These are phyloP conservation scores for Diadumene lineata DNA, from an alignment of 92 coral and sea anemone genomes.

Conservation along the genomic window DNA sequence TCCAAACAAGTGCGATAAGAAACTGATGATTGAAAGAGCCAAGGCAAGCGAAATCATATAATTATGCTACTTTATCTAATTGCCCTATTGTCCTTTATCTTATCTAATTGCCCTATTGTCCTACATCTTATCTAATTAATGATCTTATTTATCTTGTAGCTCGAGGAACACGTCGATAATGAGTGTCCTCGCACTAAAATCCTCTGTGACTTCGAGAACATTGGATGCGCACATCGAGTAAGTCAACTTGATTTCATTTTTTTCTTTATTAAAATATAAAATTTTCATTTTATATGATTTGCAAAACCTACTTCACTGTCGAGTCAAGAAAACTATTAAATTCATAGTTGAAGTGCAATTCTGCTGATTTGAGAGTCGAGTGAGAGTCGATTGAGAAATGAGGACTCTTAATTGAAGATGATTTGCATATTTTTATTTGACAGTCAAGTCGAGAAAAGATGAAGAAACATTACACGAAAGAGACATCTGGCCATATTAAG, in stretches of 20 bases:
- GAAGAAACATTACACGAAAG: slow-evolving; percentile 39
- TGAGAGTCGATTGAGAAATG: not conserved
- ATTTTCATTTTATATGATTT: too few species aligned
- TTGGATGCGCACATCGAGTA: slow-evolving; percentile 60
- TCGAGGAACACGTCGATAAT: slow-evolving; percentile 41
- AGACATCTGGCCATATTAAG: slow-evolving; percentile 40
- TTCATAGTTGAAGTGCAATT: not conserved
- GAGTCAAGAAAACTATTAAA: not conserved
- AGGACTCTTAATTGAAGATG: not conserved
- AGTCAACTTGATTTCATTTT: not conserved
- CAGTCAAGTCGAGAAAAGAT: slow-evolving; percentile 64
- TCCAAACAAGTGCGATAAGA: slow-evolving; percentile 79
- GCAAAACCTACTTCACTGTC: not conserved
- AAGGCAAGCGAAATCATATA: slow-evolving; percentile 33
- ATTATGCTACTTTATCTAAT: too few species aligned
- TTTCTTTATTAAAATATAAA: too few species aligned
- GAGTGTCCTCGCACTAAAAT: slow-evolving; percentile 57
- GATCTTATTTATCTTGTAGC: slow-evolving; percentile 13
- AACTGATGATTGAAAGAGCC: slow-evolving; percentile 53
- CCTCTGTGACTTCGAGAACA: slow-evolving; percentile 36
- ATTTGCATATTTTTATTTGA: not conserved
- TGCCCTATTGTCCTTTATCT: not conserved
- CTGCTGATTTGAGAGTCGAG: not conserved
- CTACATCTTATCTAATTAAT: too few species aligned
- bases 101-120: not conserved